Percentiles rank a stretch among this genome's conserved stretches.
These are phyloP conservation scores for Willisornis vidua DNA, from an alignment of 2,113 vertebrate species.

Conservation along the genomic window DNA sequence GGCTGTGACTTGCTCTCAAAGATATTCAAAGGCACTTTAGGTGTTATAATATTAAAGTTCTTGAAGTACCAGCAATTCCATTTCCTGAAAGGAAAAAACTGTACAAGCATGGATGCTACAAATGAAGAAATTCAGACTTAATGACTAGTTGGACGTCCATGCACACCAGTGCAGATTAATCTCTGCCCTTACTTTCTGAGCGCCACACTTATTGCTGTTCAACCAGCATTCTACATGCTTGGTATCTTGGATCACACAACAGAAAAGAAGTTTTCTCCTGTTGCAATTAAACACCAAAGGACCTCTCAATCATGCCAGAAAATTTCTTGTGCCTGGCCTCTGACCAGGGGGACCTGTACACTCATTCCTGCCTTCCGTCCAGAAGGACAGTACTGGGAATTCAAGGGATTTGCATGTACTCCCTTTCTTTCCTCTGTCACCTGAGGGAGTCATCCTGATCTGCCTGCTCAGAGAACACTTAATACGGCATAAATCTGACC, in stretches of 20 bases:
- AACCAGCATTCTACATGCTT: fast-evolving
- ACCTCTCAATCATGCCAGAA: neutral
- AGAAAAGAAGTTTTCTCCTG: neutral
- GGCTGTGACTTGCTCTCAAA: neutral
- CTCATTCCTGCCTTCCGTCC: neutral
- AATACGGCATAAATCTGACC: neutral
- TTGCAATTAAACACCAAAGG: neutral
- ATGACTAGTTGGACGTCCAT: fast-evolving
- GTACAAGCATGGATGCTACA: neutral
- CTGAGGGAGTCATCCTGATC: neutral
- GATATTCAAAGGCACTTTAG: neutral
- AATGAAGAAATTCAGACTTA: neutral
- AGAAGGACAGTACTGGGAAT: neutral
- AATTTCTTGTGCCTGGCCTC: neutral
- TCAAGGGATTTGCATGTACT: neutral
- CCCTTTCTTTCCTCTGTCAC: neutral
- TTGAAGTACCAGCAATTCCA: neutral
- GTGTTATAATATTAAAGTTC: neutral
- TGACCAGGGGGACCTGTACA: neutral
- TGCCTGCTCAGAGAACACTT: neutral
- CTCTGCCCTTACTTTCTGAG: neutral
- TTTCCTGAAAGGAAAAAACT: neutral
- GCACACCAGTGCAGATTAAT: neutral
- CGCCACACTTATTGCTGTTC: neutral
- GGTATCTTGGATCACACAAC: neutral